Evolutionary conservation across 2,888 invertebrate genomes (phyloP).

Genomic region (Mythimna pallens): DNA sequence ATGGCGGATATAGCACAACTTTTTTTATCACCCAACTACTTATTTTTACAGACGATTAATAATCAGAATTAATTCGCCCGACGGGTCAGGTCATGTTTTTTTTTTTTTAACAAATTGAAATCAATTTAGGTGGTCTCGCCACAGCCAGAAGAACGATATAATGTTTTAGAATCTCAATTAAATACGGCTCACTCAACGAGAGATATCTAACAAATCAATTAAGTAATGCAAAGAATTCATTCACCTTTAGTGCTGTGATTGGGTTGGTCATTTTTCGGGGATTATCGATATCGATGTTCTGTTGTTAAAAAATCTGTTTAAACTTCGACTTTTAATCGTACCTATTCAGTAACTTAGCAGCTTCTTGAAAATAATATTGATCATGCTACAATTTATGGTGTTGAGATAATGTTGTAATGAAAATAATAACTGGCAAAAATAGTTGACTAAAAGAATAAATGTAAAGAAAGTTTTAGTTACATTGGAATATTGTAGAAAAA

Average conservation of each 20-base stretch:
- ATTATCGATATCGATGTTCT: conserved; percentile 62
- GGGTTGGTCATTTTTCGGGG: conserved; percentile 33
- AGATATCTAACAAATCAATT: conserved; percentile 89
- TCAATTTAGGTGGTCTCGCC: conserved; percentile 76
- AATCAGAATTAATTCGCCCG: conserved; percentile 59
- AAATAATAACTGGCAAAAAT: background rate
- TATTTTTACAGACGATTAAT: conserved; percentile 56
- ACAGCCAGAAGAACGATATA: conserved; percentile 74
- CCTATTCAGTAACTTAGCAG: background rate
- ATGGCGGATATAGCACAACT: conserved; percentile 27
- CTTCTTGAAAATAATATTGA: background rate
- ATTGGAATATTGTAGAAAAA: background rate
- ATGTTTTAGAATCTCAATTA: conserved; percentile 83
- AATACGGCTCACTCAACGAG: conserved; percentile 86
- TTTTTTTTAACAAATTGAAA: conserved; percentile 68
- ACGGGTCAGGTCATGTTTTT: conserved; percentile 68
- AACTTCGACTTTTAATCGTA: background rate
- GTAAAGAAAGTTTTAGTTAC: background rate
- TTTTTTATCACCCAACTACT: conserved; percentile 34
- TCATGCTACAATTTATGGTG: background rate
- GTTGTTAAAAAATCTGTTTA: background rate
- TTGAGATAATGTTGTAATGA: background rate
- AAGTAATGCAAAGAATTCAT: conserved; percentile 89
- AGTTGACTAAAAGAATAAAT: background rate
- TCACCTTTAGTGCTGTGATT: conserved; percentile 83